Evolutionary conservation across 2,113 vertebrate genomes (phyloP), one percentile per base, ranked within the genome.

Genomic region (Xiphophorus hellerii): DNA sequence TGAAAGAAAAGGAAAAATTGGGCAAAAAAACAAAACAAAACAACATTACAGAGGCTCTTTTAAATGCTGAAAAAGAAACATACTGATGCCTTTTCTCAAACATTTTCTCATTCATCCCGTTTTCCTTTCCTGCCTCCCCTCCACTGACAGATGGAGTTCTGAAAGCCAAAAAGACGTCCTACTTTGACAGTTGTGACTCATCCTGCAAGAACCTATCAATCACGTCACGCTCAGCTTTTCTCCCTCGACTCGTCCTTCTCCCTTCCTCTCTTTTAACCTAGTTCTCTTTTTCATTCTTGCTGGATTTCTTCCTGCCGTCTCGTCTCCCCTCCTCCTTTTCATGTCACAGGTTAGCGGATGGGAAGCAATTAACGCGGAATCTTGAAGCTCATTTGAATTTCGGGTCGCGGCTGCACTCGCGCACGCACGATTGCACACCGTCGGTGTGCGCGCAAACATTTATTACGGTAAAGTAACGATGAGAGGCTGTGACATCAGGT

Each of bases 161-260:
- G 80, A 86, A 80, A 84, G 81, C 87, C 78, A 83, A 37, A 37
- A 62, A 88, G 76, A 88, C 74, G 37, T 87, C 89, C 8, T 82
- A 88, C 80, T 77, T 84, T 81, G 84, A 87, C 83, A 79, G 74
- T 39, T 65, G 62, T 79, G 74, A 90, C 87, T 85, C 83, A 88
- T 89, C 82, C 76, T 69, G 77, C 74, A 77, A 82, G 88, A 84
- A 87, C 84, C 80, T 28, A 76, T 85, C 72, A 86, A 81, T 74
- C 84, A 75, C 82, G 64, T 84, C 83, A 81, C 54, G 81, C 80
- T 78, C 77, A 20, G 77, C 82, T 80, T 83, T 76, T 83, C 76
- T 69, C 73, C 73, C 77, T 85, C 20, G 77, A 65, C 11, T 17
- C 86, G 67, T 81, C 80, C 74, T 71, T 80, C 69, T 73, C 61